Percentiles rank a stretch among this genome's conserved stretches.
phyloP scores from a whole-genome alignment of 2,888 invertebrate genomes.

The Chymomyza amoena region DNA sequence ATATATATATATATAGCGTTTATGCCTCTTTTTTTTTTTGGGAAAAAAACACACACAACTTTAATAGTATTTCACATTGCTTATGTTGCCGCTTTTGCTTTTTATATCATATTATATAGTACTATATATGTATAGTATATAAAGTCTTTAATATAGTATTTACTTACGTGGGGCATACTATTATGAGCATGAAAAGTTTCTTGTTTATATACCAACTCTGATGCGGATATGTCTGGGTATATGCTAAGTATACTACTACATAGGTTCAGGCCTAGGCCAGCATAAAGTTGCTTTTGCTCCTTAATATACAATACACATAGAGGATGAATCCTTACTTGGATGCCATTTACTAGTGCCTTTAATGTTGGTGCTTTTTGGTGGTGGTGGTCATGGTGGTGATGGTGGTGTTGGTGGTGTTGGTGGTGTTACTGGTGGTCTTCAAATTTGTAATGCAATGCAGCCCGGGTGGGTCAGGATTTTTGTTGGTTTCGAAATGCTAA shows the following conservation, averaged over 20 bases:
- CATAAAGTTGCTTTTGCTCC: not conserved
- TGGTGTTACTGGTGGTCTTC: conserved; percentile 13
- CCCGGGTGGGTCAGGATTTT: conserved; percentile 15
- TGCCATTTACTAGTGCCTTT: not conserved
- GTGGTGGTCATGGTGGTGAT: conserved; percentile 37
- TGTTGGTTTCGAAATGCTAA: conserved; percentile 35
- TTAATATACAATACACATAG: not conserved
- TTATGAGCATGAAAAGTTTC: not conserved
- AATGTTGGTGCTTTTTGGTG: conserved; percentile 4
- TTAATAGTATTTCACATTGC: not conserved
- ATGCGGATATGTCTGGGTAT: not conserved
- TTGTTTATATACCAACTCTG: not conserved
- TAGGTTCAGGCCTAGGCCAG: not conserved
- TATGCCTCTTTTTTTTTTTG: not conserved
- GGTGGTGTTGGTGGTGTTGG: conserved; percentile 25
- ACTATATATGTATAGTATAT: not conserved
- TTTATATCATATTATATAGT: not conserved
- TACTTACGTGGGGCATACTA: not conserved
- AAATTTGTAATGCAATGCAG: not conserved
- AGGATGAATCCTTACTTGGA: not conserved
- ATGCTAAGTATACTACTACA: not conserved
- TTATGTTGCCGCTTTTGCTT: not conserved
- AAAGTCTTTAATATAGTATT: not conserved
- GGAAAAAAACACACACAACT: not conserved
- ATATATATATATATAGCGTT: not conserved